Base-by-base conservation (phyloP, 2,888 invertebrate species). In the Heliconius ismenius region DNA sequence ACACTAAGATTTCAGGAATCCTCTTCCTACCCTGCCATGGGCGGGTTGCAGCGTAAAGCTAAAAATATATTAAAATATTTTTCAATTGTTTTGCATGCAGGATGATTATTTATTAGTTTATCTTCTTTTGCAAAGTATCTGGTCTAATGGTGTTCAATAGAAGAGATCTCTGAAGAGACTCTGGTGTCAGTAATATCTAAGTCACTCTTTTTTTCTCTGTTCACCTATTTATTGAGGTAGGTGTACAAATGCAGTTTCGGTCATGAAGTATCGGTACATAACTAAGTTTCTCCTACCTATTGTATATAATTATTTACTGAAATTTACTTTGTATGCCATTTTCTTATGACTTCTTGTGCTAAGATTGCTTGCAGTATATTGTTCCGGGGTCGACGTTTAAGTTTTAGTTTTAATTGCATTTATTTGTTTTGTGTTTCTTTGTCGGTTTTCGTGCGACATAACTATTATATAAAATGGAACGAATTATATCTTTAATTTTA, bases 371-470 rank as follows among this genome's bases (percentile, higher is more conserved):
- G 58, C 58, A 58, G n/a, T 58, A 58, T 15, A 90, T 89, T 91
- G 90, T 91, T 87, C 85, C 82, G 32, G 67, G 82, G 82, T 73
- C 80, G 80, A 83, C 84, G 83, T 84, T 81, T 81, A 81, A 84
- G 83, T 54, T 85, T 83, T 83, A 78, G 81, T 81, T 83, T 83
- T 81, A 82, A 83, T 82, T 82, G 79, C 78, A 79, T 79, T 70
- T 76, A 77, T 82, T 82, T 78, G 70, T 72, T 80, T 82, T 81
- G 80, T 81, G 78, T 79, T 73, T 74, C 80, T 80, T 60, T 67
- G 70, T 77, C 54, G 9, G 79, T 80, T 79, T 81, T 76, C 69
- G 79, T 81, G 58, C 18, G 39, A 36, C 62, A 26, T 62, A 15
- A 60, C 36, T 73, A 39, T 36, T 73, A 4, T 62, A 18, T 62